Base-by-base conservation (phyloP, 2,113 vertebrate species). In the Carassius gibelio region DNA sequence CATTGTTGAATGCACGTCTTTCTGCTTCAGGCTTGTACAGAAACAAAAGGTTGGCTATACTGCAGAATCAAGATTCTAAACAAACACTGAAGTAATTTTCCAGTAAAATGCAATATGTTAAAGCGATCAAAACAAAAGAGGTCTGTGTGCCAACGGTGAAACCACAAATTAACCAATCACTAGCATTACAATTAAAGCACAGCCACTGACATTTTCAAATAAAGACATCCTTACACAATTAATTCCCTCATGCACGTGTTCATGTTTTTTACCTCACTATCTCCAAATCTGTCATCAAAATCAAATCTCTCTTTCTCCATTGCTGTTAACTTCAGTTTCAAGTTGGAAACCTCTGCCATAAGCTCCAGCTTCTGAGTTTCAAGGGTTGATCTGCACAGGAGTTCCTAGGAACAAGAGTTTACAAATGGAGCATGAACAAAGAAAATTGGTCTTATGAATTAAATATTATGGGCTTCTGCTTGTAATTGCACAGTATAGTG, bases 321-420 rank as follows among this genome's bases (percentile, higher is more conserved):
- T 50, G 94, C 88, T 0, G 96, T 96, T 88, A 98, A 92, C 86
- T 98, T 99, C 84, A 99, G 92, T 92, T 98, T 99, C 80, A 99
- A 91, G 90, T 96, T 98, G 85, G 98, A 98, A 88, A 98, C 89
- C 91, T 99, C 98, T 15, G 97, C 94, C 92, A 98, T 97, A 78
- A 99, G 94, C 48, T 99, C 97, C 76, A 98, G 85, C 89, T 99
- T 99, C 93, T 99, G 98, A 68, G 93, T 97, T 92, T 99, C 98
- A 84, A 99, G 93, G 4, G 97, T 90, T 3, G 95, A 95, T 90
- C 98, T 94, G 90, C 97, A 98, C 86, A 98, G 85, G 77, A 99
- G 96, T 87, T 99, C 98, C 98, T 99, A 82, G 89, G 88, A 61
- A 81, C 10, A 77, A 62, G 3, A 50, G 19, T 38, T 11, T 0